phyloP scores from a whole-genome alignment of 2,888 invertebrate genomes.

The Stenchaetothrips biformis region DNA sequence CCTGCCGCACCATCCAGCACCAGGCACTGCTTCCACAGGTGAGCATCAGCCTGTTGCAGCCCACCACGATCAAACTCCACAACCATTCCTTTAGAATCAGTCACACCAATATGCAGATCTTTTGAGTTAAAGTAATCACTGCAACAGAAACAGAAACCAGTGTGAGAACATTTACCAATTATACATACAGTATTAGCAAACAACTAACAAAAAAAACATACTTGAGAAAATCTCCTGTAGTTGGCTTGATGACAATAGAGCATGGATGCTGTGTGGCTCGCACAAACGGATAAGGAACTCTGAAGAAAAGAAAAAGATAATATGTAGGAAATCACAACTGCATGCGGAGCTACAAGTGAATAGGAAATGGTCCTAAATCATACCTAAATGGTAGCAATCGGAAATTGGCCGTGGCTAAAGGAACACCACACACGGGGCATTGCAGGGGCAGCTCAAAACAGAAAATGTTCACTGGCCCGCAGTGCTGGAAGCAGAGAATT shows the following conservation, averaged over 20 bases:
- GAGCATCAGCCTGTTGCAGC: constrained; percentile 48
- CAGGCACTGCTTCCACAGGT: constrained; percentile 50
- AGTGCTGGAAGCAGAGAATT: constrained; percentile 88
- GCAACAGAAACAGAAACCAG: constrained; percentile 38
- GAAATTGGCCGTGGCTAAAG: constrained; percentile 46
- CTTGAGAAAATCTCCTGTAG: constrained; percentile 82
- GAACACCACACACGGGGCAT: constrained; percentile 72
- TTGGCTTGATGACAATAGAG: constrained; percentile 80
- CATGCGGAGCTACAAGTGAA: constrained; percentile 32
- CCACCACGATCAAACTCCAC: constrained; percentile 82
- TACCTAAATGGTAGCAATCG: constrained; percentile 27
- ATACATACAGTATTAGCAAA: background rate
- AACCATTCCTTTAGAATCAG: constrained; percentile 71
- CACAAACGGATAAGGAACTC: constrained; percentile 81
- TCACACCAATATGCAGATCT: constrained; percentile 87
- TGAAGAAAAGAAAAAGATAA: constrained; percentile 44
- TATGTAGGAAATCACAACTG: constrained; percentile 37
- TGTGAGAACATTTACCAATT: background rate
- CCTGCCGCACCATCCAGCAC: constrained; percentile 43
- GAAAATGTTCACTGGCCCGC: constrained; percentile 71
- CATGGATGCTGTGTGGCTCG: constrained; percentile 75
- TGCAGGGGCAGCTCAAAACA: constrained; percentile 70
- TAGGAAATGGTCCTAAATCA: constrained; percentile 22
- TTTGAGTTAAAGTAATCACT: constrained; percentile 77
- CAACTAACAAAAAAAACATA: constrained; percentile 48